These are phyloP conservation scores for Fopius arisanus DNA, from an alignment of 1,140 invertebrate genomes.

Conservation along the genomic window DNA sequence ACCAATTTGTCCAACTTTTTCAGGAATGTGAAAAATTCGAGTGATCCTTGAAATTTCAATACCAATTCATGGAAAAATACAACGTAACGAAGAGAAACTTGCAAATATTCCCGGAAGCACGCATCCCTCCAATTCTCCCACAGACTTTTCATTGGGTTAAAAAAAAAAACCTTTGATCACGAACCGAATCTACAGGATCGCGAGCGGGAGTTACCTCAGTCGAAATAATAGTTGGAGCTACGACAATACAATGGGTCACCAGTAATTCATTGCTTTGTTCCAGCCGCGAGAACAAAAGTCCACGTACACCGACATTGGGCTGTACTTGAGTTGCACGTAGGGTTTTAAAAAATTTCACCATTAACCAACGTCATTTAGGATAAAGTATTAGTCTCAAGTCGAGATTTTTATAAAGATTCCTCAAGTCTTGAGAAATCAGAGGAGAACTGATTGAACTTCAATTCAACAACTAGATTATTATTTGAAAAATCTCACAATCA, in stretches of 20 bases:
- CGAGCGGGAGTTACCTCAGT: slow-evolving; percentile 1
- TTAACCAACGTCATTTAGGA: slow-evolving; percentile 12
- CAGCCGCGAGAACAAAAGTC: slow-evolving; percentile 22
- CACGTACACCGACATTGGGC: not conserved
- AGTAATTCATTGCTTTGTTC: slow-evolving; percentile 19
- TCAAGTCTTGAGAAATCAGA: too few relatives aligned
- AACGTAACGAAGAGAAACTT: too few relatives aligned
- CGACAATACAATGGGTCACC: slow-evolving; percentile 11
- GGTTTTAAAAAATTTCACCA: slow-evolving; percentile 11
- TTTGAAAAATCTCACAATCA: too few relatives aligned
- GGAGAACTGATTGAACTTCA: too few relatives aligned
- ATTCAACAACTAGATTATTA: too few relatives aligned
- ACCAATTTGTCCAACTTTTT: too few relatives aligned
- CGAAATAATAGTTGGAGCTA: slow-evolving; percentile 9
- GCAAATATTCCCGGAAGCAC: too few relatives aligned
- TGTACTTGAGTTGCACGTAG: not conserved
- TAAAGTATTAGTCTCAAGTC: not conserved
- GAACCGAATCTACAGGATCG: not conserved
- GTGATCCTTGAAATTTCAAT: too few relatives aligned
- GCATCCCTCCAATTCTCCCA: not conserved
- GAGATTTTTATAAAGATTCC: not conserved
- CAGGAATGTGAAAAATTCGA: too few relatives aligned
- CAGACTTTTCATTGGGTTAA: not conserved
- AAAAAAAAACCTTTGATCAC: slow-evolving; percentile 6
- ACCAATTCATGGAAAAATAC: too few relatives aligned